Percentiles rank a stretch among this genome's conserved stretches.
Conservation (phyloP, 2,888 invertebrate species). For the Tenthredo notha region DNA sequence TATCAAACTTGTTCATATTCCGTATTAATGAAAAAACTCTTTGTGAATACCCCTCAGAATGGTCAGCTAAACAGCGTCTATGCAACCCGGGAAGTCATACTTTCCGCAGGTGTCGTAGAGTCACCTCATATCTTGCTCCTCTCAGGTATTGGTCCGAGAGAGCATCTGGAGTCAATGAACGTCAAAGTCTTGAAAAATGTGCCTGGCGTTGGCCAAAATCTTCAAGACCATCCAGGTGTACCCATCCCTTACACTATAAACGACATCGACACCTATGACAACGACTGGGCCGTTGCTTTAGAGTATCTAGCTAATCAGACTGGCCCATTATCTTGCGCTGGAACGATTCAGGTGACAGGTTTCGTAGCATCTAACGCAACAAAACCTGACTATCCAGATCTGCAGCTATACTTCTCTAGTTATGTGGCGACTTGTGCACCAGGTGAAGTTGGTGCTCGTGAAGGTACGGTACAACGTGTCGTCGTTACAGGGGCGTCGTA, state of each 20-base stretch:
- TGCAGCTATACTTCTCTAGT: slow-evolving; percentile 85
- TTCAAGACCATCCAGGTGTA: slow-evolving; percentile 85
- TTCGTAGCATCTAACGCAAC: slow-evolving; percentile 83
- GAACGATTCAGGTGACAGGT: slow-evolving; percentile 78
- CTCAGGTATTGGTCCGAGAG: slow-evolving; percentile 84
- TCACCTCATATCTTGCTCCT: slow-evolving; percentile 84
- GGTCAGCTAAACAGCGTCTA: slow-evolving; percentile 57
- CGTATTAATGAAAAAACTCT: not conserved
- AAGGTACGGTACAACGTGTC: slow-evolving; percentile 68
- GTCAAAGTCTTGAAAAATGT: slow-evolving; percentile 82
- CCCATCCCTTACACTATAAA: slow-evolving; percentile 80
- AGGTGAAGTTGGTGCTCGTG: slow-evolving; percentile 79
- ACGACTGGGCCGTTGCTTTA: slow-evolving; percentile 83
- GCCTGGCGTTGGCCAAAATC: slow-evolving; percentile 85
- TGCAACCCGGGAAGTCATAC: slow-evolving; percentile 78
- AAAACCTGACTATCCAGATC: slow-evolving; percentile 83
- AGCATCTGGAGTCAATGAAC: slow-evolving; percentile 81
- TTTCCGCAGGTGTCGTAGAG: slow-evolving; percentile 84
- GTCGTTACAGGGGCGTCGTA: slow-evolving; percentile 77
- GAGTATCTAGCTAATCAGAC: slow-evolving; percentile 82
- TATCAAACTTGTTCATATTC: not conserved
- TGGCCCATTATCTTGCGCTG: slow-evolving; percentile 84
- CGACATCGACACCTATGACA: slow-evolving; percentile 79
- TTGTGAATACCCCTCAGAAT: slow-evolving; percentile 57
- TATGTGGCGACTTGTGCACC: slow-evolving; percentile 82